A percentile compares a stretch with the other conserved stretches of the same genome.
These are phyloP conservation scores for Myrmecobius fasciatus DNA, from an alignment of 2,113 vertebrate species.

Conservation along the genomic window DNA sequence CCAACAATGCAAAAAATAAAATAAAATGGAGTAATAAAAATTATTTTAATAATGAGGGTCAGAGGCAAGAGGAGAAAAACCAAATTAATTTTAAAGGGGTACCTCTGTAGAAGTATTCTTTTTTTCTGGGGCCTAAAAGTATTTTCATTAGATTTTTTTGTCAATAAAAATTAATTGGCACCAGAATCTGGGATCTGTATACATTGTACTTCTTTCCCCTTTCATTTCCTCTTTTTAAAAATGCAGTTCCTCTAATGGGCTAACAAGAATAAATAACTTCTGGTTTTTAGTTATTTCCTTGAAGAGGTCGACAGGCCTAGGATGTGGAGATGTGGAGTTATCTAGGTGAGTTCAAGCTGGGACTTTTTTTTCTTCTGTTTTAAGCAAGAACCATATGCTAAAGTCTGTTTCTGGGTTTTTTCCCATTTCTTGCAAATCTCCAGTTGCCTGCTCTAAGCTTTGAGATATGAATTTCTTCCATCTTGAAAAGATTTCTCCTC, in stretches of 20 bases:
- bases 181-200: not conserved
- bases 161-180: constrained; percentile 1
- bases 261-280: not conserved
- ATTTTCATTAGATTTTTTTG: constrained; percentile 16
- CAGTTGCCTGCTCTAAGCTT: not conserved
- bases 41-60: not conserved
- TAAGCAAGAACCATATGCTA: not conserved
- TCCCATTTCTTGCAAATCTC: not conserved
- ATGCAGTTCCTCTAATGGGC: not conserved
- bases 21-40: not conserved
- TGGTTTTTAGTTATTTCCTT: not conserved
- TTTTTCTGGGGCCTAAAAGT: not conserved
- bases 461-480: not conserved
- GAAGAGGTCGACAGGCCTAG: not conserved
- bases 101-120: not conserved
- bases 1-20: not conserved
- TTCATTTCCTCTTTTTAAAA: not conserved
- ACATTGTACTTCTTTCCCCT: not conserved
- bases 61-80: not conserved
- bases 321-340: not conserved
- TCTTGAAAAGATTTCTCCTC: not conserved
- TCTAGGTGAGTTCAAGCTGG: not conserved
- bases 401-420: not conserved
- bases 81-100: not conserved
- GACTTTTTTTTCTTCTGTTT: not conserved